phyloP scores from a whole-genome alignment of 2,797 vertebrate genomes.

The Triplophysa yarkandensis region DNA sequence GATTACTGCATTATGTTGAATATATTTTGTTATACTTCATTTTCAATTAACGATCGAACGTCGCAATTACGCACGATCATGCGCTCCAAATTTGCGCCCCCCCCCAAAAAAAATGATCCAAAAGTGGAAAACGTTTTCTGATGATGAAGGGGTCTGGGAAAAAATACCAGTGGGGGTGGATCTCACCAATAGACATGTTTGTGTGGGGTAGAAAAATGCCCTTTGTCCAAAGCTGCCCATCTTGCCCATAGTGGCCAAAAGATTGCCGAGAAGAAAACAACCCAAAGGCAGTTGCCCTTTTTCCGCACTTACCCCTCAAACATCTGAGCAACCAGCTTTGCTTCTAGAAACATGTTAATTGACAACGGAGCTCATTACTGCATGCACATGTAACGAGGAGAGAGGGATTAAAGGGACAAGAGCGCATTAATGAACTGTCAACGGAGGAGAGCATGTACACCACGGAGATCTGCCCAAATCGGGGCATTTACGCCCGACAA shows the following conservation, averaged over 20 bases:
- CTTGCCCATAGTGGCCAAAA: constrained; percentile 48
- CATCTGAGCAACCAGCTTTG: constrained; percentile 93
- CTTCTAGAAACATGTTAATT: constrained; percentile 97
- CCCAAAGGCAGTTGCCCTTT: constrained; percentile 90
- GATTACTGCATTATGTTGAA: too few relatives aligned
- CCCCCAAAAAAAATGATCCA: neutral
- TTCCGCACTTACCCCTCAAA: constrained; percentile 85
- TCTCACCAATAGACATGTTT: constrained; percentile 56
- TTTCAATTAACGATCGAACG: too few relatives aligned
- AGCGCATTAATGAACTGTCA: constrained; percentile 96
- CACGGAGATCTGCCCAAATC: constrained; percentile 91
- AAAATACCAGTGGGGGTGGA: constrained; percentile 43
- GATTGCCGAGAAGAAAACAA: constrained; percentile 76
- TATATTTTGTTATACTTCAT: too few relatives aligned
- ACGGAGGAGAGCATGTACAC: constrained; percentile 91
- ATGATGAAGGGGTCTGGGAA: constrained; percentile 41
- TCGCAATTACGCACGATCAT: too few relatives aligned
- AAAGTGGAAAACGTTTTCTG: constrained; percentile 11
- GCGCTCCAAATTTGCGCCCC: too few relatives aligned
- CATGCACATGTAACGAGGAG: constrained; percentile 87
- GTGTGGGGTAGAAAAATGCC: constrained; percentile 41
- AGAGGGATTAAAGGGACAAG: constrained; percentile 87
- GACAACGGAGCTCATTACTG: constrained; percentile 93
- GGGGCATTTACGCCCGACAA: constrained; percentile 96
- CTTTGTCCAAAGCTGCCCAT: constrained; percentile 49